A percentile compares a stretch with the other conserved stretches of the same genome.
These are phyloP conservation scores for Stictocephala bisonia DNA, from an alignment of 2,888 invertebrate species.

Conservation along the genomic window DNA sequence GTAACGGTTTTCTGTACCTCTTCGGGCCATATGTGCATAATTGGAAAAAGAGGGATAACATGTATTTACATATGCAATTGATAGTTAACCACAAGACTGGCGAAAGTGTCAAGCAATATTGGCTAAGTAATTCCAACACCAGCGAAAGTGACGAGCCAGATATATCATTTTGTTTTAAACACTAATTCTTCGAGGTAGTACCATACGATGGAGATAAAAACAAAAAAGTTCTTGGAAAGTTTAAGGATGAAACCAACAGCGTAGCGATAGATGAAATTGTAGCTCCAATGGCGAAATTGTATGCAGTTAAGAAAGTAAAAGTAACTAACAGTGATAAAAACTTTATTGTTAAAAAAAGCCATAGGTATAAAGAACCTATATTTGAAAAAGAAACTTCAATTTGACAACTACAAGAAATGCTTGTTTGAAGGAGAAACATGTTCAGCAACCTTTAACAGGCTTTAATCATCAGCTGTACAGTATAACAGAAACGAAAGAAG, in stretches of 20 bases:
- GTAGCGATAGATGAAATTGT: slow-evolving; percentile 24
- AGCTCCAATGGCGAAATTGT: slow-evolving; percentile 20
- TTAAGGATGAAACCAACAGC: slow-evolving; percentile 47
- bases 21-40: too few relatives aligned
- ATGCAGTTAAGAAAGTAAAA: background rate
- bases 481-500: slow-evolving; percentile 17
- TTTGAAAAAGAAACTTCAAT: slow-evolving; percentile 8
- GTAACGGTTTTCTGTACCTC: too few relatives aligned
- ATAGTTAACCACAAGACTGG: too few relatives aligned
- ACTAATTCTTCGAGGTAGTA: too few relatives aligned
- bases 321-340: background rate
- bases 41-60: too few relatives aligned
- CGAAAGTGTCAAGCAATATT: too few relatives aligned
- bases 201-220: slow-evolving; percentile 19
- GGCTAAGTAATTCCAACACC: too few relatives aligned
- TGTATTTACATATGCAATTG: too few relatives aligned
- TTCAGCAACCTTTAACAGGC: slow-evolving; percentile 12
- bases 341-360: slow-evolving; percentile 4
- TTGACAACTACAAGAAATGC: slow-evolving; percentile 16
- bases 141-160: too few relatives aligned
- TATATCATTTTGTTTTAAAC: too few relatives aligned
- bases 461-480: slow-evolving; percentile 30
- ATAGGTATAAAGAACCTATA: slow-evolving; percentile 8
- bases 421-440: background rate
- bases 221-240: slow-evolving; percentile 46